phyloP scores from a whole-genome alignment of 2,888 invertebrate genomes.

The Athripsodes cinereus region DNA sequence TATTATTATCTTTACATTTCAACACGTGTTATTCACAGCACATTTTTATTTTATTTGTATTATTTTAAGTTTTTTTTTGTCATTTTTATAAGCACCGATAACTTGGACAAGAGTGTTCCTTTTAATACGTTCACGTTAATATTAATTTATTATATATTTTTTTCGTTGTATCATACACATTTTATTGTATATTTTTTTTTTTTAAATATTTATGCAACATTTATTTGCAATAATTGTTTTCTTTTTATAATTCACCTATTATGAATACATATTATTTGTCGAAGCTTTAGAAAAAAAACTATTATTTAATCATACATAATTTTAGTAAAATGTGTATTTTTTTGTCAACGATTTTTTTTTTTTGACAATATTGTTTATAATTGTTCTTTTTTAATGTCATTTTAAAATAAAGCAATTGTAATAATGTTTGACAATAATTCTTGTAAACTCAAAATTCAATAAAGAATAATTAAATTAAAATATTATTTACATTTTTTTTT shows the following conservation, averaged over 20 bases:
- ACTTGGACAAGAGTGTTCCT: background rate
- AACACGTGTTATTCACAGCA: constrained; percentile 1
- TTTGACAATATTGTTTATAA: background rate
- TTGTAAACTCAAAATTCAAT: background rate
- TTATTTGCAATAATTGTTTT: background rate
- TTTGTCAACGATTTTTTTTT: background rate
- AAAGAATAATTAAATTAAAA: background rate
- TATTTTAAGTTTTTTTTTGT: background rate
- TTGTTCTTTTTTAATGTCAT: background rate
- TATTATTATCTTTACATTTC: background rate
- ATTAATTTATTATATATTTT: background rate
- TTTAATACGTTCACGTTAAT: background rate
- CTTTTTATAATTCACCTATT: background rate
- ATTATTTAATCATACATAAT: background rate
- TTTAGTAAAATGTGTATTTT: background rate
- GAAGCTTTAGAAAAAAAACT: background rate
- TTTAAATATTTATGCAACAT: background rate
- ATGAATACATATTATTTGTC: background rate
- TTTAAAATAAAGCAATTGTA: background rate
- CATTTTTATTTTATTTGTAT: background rate
- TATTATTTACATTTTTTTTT: background rate
- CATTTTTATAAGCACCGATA: background rate
- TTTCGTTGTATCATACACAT: background rate
- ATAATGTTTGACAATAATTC: background rate
- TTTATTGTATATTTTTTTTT: background rate